These are phyloP conservation scores for Baronia brevicornis DNA, from an alignment of 2,888 invertebrate genomes.

Conservation along the genomic window DNA sequence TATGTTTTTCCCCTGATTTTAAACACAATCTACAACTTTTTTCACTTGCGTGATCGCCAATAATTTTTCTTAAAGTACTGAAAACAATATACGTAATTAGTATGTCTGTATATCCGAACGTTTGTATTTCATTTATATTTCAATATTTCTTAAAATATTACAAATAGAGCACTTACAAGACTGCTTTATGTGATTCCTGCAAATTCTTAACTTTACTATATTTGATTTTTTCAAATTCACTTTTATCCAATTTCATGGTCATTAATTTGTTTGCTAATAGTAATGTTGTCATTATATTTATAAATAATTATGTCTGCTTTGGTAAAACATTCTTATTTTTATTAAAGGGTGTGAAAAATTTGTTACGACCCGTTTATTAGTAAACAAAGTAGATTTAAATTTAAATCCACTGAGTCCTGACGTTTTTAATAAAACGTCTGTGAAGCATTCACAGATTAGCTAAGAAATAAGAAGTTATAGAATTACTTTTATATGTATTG, in stretches of 20 bases:
- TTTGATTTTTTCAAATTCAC: constrained; percentile 28
- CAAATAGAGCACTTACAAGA: constrained; percentile 22
- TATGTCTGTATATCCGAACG: background rate
- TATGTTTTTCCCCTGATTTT: constrained; percentile 22
- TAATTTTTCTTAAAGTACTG: constrained; percentile 19
- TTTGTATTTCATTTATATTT: background rate
- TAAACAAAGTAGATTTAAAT: too few relatives aligned
- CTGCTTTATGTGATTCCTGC: constrained; percentile 19
- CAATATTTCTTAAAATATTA: constrained; percentile 1
- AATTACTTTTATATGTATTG: too few relatives aligned
- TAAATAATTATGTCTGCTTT: background rate
- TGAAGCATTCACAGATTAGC: too few relatives aligned
- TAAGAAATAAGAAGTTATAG: too few relatives aligned
- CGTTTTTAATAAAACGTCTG: too few relatives aligned
- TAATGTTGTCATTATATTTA: constrained; percentile 22
- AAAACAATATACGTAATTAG: constrained; percentile 2
- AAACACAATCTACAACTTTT: constrained; percentile 32
- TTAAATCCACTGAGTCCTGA: constrained; percentile 40
- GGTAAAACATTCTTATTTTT: too few relatives aligned
- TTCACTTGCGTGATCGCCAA: constrained; percentile 10
- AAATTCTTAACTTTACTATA: constrained; percentile 22
- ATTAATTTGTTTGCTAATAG: constrained; percentile 27
- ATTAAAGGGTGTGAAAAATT: too few relatives aligned
- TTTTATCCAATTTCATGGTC: constrained; percentile 25
- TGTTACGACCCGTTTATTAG: too few relatives aligned